Conservation (phyloP, 2,113 vertebrate genomes). For the cattle (Bos taurus) region ARS-UCD2.0 NC_037335.1:110733001-110733500, state of each 20-base stretch:
- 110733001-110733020: not conserved
- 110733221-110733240: not conserved
- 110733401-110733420: not conserved
- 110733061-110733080: not conserved
- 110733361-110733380: not conserved
- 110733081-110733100: not conserved
- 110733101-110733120: not conserved
- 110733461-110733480: not conserved
- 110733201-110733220: not conserved
- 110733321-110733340: not conserved
- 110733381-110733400: accelerated
- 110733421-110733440: not conserved
- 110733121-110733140: not conserved
- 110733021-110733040: not conserved
- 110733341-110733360: not conserved
- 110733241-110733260: not conserved
- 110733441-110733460: not conserved
- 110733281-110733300: not conserved
- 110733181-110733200: not conserved
- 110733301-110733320: not conserved
- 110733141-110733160: not conserved
- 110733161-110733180: not conserved
- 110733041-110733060: not conserved
- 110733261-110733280: not conserved
- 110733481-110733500: not conserved